Evolutionary conservation across 2,113 vertebrate species (phyloP).

Genomic region (Ceyx melanurus): DNA sequence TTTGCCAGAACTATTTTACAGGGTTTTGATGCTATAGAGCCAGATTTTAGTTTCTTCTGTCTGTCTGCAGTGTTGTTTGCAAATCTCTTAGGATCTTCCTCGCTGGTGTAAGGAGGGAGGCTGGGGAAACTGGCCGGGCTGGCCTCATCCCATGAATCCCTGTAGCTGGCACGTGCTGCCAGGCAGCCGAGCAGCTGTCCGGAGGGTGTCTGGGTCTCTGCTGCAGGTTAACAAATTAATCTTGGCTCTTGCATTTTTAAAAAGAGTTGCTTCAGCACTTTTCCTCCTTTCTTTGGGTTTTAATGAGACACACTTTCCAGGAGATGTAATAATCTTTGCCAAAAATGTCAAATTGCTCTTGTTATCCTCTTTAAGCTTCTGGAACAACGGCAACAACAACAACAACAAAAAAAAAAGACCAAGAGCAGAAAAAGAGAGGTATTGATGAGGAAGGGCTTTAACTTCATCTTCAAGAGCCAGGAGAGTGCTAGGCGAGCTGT

Average conservation of each 20-base stretch:
- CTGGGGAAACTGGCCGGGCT: neutral
- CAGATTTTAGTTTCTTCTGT: neutral
- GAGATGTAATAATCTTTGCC: constrained; percentile 50
- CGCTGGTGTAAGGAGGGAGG: neutral
- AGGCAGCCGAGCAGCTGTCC: neutral
- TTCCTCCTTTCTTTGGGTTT: neutral
- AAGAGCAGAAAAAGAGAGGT: neutral
- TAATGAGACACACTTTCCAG: constrained; percentile 58
- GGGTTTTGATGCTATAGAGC: neutral
- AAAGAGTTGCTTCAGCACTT: constrained; percentile 62
- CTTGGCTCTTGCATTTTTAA: neutral
- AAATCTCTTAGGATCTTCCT: neutral
- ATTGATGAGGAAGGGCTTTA: neutral
- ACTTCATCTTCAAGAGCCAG: neutral
- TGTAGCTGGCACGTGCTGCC: rapidly evolving
- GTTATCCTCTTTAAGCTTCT: constrained; percentile 51
- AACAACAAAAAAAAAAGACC: neutral
- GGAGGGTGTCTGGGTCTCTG: neutral
- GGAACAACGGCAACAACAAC: constrained; percentile 1
- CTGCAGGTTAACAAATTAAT: constrained; percentile 2
- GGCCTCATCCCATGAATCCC: neutral
- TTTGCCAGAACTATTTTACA: neutral
- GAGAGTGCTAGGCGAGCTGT: neutral
- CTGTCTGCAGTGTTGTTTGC: neutral
- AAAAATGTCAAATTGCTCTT: constrained; percentile 33